phyloP scores from a whole-genome alignment of 2,113 vertebrate genomes.

The Chrysochloris asiatica region DNA sequence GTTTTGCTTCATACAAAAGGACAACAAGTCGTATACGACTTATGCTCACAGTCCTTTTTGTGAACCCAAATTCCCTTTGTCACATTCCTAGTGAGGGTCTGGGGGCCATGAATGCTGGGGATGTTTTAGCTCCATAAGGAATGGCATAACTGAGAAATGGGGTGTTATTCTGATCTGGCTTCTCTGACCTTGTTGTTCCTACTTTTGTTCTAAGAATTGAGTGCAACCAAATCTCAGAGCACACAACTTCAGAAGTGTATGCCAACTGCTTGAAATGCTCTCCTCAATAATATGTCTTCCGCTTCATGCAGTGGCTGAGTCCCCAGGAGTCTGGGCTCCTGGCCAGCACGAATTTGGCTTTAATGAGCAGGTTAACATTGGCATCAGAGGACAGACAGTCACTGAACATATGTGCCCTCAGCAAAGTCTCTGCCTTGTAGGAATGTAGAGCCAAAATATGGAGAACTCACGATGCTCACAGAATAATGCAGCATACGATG shows the following conservation, averaged over 20 bases:
- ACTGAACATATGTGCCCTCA: neutral
- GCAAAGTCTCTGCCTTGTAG: neutral
- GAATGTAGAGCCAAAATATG: neutral
- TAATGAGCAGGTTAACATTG: neutral
- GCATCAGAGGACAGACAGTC: neutral
- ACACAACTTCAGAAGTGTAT: neutral
- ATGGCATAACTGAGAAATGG: rapidly evolving
- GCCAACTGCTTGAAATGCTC: neutral
- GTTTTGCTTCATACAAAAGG: too few species aligned
- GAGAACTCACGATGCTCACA: neutral
- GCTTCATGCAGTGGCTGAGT: neutral
- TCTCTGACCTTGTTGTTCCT: neutral
- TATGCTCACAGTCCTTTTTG: neutral
- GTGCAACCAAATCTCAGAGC: neutral
- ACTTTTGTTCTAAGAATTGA: neutral
- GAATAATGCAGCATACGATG: neutral
- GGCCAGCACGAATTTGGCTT: neutral
- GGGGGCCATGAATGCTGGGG: neutral
- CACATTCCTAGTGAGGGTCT: neutral
- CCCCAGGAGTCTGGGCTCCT: neutral
- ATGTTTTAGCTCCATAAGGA: rapidly evolving
- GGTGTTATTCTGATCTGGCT: neutral
- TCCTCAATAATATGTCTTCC: neutral
- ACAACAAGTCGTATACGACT: neutral
- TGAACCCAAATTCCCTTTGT: neutral